Evolutionary conservation across 2,797 vertebrate genomes (phyloP).

Genomic region (Tapirus indicus): DNA sequence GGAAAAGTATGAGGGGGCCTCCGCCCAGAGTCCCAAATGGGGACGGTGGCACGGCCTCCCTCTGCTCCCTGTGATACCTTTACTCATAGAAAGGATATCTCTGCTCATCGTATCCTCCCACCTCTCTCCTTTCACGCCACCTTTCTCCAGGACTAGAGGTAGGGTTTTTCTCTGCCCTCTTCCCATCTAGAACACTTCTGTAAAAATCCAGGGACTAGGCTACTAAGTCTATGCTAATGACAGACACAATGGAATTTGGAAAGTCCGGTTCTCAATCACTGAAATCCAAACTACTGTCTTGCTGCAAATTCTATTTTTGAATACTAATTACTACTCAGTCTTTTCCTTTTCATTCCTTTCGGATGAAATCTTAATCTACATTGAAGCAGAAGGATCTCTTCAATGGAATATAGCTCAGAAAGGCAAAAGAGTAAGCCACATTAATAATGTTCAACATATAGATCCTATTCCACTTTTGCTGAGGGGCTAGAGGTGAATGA

Average conservation of each 20-base stretch:
- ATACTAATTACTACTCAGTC: constrained; percentile 25
- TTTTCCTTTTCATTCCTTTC: constrained; percentile 39
- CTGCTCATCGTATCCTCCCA: not conserved
- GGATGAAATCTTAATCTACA: not conserved
- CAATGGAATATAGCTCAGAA: constrained; percentile 13
- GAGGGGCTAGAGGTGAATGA: not conserved
- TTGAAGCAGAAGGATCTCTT: not conserved
- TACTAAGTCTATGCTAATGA: not conserved
- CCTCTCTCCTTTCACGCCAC: not conserved
- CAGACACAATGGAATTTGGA: not conserved
- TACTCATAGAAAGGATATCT: not conserved
- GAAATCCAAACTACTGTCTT: not conserved
- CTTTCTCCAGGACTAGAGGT: not conserved
- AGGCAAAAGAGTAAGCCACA: constrained; percentile 10
- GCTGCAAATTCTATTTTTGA: not conserved
- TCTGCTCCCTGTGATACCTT: not conserved
- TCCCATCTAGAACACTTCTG: not conserved
- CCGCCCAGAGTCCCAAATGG: not conserved
- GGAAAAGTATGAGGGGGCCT: not conserved
- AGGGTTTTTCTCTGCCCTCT: not conserved
- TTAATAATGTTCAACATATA: not conserved
- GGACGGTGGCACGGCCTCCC: not conserved
- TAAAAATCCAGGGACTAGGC: not conserved
- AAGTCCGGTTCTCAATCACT: not conserved
- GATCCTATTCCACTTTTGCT: not conserved